Evolutionary conservation across 2,797 vertebrate genomes (phyloP).

Genomic region (Pempheris klunzingeri): DNA sequence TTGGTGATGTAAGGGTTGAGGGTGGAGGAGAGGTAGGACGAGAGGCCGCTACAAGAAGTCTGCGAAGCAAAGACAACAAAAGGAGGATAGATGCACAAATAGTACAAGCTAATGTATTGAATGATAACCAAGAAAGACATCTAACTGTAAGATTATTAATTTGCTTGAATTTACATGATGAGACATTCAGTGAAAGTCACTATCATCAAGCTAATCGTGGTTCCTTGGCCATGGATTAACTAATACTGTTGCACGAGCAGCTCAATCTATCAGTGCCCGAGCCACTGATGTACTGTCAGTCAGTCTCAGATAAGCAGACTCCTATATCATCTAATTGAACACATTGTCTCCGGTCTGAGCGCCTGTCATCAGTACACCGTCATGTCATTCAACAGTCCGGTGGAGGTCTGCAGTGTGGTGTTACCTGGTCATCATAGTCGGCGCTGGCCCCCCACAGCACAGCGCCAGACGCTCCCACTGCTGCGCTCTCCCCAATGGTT

Average conservation of each 20-base stretch:
- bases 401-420: constrained; percentile 54
- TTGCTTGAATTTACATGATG: background rate
- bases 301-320: constrained; percentile 20
- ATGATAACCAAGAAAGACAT: background rate
- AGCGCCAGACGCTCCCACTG: constrained; percentile 84
- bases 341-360: constrained; percentile 32
- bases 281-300: constrained; percentile 21
- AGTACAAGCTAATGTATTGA: background rate
- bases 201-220: constrained; percentile 36
- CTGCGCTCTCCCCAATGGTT: constrained; percentile 86
- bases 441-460: constrained; percentile 85
- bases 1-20: constrained; percentile 89
- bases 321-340: constrained; percentile 33
- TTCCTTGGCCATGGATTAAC: constrained; percentile 26
- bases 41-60: constrained; percentile 84
- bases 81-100: no score
- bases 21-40: constrained; percentile 80
- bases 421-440: constrained; percentile 79
- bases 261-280: constrained; percentile 35
- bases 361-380: constrained; percentile 14
- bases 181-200: constrained; percentile 27
- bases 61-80: constrained; percentile 57
- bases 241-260: constrained; percentile 12
- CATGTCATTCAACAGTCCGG: constrained; percentile 47
- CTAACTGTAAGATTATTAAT: background rate